Base-by-base conservation (phyloP, 2,113 vertebrate genomes). In the Aspidoscelis tigris region DNA sequence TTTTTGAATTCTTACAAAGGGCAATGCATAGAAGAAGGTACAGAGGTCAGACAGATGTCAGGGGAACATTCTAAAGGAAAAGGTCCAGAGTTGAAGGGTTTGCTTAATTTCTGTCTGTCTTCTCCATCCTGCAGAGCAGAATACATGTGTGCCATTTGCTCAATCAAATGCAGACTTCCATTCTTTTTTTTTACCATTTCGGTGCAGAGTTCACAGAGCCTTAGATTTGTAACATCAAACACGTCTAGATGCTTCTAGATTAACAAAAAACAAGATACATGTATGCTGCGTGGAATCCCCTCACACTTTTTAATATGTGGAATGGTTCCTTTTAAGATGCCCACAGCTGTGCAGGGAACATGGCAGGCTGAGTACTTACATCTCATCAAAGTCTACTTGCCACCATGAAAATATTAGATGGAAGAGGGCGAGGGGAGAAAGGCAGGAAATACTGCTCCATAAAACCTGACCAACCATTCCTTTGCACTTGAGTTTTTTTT, bases 351-450 rank as follows among this genome's bases (percentile, higher is more conserved):
- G 81, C 84, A 80, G 89, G 85, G 85, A 89, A 91, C 85, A 79
- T 83, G 88, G 88, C 82, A 88, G 91, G 89, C 88, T 87, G 55
- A 90, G 82, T 78, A 91, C 76, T 92, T 94, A 91, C 88, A 93
- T 87, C 83, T 91, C 88, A 53, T 90, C 93, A 93, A 39, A 93
- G 79, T 87, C 71, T 90, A 81, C 84, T 90, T 87, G 87, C 89
- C 83, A 87, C 14, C 71, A 83, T 89, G 92, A 87, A 87, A 91
- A 93, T 84, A 94, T 11, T 61, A 82, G 88, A 84, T 7, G 7
- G 21, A 41, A 41, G 41, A 65, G 5, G 58, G 39, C n/a, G 7
- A 39, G 55, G 39, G 21, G 55, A 69, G 70, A 65, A 55, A 33
- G 39, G 3, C 21, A 12, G 33, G 76, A 81, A 90, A 85, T 50